Conservation (phyloP, 2,888 invertebrate genomes). For the Salpingus planirostris region DNA sequence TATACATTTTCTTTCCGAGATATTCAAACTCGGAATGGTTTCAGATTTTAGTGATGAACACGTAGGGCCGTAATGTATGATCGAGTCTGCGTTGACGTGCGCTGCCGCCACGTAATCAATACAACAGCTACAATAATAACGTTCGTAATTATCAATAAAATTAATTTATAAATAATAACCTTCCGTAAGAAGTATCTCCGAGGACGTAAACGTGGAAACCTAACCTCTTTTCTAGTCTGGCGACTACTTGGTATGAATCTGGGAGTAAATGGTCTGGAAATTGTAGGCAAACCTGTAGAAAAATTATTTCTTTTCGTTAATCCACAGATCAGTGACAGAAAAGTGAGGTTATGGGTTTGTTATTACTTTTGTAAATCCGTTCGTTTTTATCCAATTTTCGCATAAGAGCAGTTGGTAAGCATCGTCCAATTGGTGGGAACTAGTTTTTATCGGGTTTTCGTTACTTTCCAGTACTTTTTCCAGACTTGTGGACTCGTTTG, state of each 20-base stretch:
- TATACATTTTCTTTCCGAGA: no score
- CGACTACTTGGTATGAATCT: conserved; percentile 59
- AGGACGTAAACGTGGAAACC: conserved; percentile 63
- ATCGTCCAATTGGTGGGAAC: conserved; percentile 36
- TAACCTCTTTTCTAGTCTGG: conserved; percentile 42
- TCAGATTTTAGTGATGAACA: conserved; percentile 68
- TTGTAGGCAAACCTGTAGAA: conserved; percentile 72
- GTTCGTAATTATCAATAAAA: conserved; percentile 3
- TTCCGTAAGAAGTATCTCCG: conserved; percentile 88
- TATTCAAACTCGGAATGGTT: conserved; percentile 66
- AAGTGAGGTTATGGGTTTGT: no score
- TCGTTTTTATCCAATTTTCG: conserved; percentile 60
- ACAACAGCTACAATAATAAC: conserved; percentile 72
- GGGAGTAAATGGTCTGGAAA: conserved; percentile 76
- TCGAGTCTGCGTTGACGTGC: conserved; percentile 74
- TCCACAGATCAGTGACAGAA: no score
- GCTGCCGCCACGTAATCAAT: conserved; percentile 83
- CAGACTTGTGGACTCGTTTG: conserved; percentile 47
- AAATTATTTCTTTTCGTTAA: no score
- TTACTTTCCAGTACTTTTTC: conserved; percentile 42
- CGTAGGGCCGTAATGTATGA: conserved; percentile 86
- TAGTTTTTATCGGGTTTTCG: conserved; percentile 18
- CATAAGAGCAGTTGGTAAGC: conserved; percentile 54
- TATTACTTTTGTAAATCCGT: conserved; percentile 60
- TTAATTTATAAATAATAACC: no score